Conservation (phyloP, 2,888 invertebrate species). For the Leptopilina drosophilae region DNA sequence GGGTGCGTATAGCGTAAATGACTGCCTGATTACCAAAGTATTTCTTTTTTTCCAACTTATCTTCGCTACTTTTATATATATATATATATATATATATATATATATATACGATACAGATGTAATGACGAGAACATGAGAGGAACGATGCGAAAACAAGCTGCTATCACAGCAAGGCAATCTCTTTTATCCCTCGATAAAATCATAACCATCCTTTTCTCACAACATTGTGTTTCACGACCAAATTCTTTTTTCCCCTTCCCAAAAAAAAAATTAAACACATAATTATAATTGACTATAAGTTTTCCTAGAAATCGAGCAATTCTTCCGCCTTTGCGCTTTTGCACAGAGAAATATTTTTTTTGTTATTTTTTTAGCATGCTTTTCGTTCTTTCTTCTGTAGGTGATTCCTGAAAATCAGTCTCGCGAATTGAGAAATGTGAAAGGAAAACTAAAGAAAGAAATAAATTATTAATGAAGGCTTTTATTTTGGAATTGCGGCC, state of each 20-base stretch:
- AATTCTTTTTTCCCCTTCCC: not conserved
- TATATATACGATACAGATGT: conserved; percentile 50
- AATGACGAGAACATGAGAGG: conserved; percentile 27
- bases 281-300: conserved; percentile 1
- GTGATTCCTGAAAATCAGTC: too few relatives aligned
- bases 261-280: not conserved
- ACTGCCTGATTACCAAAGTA: conserved; percentile 52
- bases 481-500: not conserved
- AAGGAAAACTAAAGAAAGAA: too few relatives aligned
- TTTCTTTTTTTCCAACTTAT: conserved; percentile 51
- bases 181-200: conserved; percentile 9
- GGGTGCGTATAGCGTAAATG: conserved; percentile 54
- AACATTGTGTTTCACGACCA: not conserved
- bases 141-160: conserved; percentile 20
- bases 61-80: conserved; percentile 43
- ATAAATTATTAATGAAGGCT: too few relatives aligned
- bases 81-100: conserved; percentile 13
- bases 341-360: too few relatives aligned
- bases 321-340: too few relatives aligned
- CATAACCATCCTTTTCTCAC: not conserved
- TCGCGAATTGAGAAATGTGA: too few relatives aligned
- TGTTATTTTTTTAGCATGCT: too few relatives aligned
- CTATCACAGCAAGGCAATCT: not conserved
- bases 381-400: too few relatives aligned
- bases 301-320: not conserved